A percentile compares a stretch with the other conserved stretches of the same genome.
Evolutionary conservation across 2,888 invertebrate genomes (phyloP).

Genomic region (Nomada goodeniana): DNA sequence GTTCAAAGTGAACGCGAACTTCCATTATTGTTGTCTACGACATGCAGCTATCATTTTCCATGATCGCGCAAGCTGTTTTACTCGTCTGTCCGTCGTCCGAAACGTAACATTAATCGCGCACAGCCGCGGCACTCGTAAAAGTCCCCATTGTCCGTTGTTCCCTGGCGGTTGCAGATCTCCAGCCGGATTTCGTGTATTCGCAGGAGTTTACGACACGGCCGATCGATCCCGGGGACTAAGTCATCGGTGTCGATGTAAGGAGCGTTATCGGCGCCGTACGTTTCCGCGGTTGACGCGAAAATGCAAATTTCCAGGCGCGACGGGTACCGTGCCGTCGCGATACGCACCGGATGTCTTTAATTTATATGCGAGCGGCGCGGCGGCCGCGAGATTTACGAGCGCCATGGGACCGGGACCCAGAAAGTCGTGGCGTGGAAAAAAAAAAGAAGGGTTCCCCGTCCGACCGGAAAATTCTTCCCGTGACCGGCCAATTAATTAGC

Average conservation of each 20-base stretch:
- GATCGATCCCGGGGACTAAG: conserved; percentile 12
- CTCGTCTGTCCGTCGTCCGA: not conserved
- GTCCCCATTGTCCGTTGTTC: not conserved
- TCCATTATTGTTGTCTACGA: not conserved
- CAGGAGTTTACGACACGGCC: conserved; percentile 8
- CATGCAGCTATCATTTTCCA: not conserved
- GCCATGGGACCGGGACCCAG: not conserved
- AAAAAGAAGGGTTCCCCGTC: not conserved
- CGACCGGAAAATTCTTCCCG: not conserved
- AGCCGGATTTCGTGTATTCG: conserved; percentile 3
- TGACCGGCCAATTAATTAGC: conserved; percentile 41
- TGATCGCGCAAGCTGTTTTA: not conserved
- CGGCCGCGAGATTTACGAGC: conserved; percentile 41
- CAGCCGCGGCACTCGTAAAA: not conserved
- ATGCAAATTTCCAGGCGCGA: conserved; percentile 56
- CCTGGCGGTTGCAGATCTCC: not conserved
- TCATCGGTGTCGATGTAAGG: conserved; percentile 48
- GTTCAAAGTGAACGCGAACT: not conserved
- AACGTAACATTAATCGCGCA: not conserved
- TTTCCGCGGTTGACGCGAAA: conserved; percentile 36
- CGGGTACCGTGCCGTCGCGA: conserved; percentile 45
- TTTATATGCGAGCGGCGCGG: conserved; percentile 59
- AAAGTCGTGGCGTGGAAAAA: not conserved
- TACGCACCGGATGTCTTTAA: conserved; percentile 60
- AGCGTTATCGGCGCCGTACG: conserved; percentile 45